Conservation (phyloP, 2,888 invertebrate genomes). For the Ecliptopera silaceata region DNA sequence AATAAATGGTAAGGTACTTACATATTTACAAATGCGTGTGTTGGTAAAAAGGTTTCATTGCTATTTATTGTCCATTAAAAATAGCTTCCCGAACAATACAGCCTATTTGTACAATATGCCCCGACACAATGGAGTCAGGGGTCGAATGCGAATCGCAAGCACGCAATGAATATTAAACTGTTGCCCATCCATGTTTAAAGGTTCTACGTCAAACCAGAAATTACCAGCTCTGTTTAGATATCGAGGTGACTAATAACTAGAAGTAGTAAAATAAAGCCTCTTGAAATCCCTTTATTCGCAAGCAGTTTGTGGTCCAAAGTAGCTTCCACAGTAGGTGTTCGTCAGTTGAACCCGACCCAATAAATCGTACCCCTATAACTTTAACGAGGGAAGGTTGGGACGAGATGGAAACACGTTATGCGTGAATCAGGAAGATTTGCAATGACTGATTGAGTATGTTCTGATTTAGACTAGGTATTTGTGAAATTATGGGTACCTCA, state of each 20-base stretch:
- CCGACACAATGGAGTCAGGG: slow-evolving; percentile 28
- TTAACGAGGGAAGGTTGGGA: slow-evolving; percentile 1
- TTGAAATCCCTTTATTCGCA: no score
- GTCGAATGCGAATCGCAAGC: slow-evolving; percentile 1
- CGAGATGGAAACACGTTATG: slow-evolving; percentile 2
- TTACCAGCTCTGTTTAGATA: background rate
- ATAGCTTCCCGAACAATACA: slow-evolving; percentile 27
- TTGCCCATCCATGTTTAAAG: background rate
- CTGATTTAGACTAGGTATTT: background rate
- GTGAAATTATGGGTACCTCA: background rate
- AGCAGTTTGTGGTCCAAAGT: background rate
- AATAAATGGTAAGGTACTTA: no score
- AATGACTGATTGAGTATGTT: background rate
- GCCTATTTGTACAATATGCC: slow-evolving; percentile 24
- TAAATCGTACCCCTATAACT: slow-evolving; percentile 17
- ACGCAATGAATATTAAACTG: slow-evolving; percentile 15
- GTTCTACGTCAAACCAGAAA: background rate
- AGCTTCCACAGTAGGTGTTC: background rate
- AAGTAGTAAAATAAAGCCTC: background rate
- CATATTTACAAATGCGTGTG: background rate
- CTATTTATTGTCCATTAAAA: slow-evolving; percentile 19
- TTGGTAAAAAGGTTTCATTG: slow-evolving; percentile 15
- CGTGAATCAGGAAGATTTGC: background rate
- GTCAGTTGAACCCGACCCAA: slow-evolving; percentile 2
- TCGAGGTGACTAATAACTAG: background rate